phyloP scores from a whole-genome alignment of 64 coral and sea anemone genomes.

The Stichodactyla helianthus region DNA sequence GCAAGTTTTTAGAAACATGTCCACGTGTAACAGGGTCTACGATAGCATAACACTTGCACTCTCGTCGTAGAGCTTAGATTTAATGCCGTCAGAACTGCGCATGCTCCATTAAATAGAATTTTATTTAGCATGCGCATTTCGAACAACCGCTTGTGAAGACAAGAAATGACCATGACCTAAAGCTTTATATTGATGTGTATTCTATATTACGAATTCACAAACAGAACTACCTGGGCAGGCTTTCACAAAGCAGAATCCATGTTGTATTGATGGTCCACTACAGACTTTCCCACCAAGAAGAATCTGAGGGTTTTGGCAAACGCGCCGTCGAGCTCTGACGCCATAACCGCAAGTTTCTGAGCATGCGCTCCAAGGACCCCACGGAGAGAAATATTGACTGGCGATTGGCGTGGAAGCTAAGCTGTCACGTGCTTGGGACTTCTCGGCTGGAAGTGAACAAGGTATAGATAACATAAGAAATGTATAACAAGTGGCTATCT shows the following conservation, averaged over 20 bases:
- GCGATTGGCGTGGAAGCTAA: background rate
- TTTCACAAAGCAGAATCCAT: constrained; percentile 43
- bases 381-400: constrained; percentile 43
- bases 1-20: no score
- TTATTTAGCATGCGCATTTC: no score
- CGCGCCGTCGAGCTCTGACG: constrained; percentile 42
- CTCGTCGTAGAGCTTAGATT: no score
- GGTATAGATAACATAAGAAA: background rate
- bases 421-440: background rate
- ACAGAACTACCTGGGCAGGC: constrained; percentile 34
- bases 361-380: constrained; percentile 58
- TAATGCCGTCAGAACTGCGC: no score
- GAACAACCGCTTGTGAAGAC: no score
- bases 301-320: constrained; percentile 42
- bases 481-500: no score
- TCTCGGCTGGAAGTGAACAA: background rate
- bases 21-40: no score
- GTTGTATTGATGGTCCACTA: constrained; percentile 42
- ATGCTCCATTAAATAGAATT: no score
- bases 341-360: constrained; percentile 54
- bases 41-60: no score
- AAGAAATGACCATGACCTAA: no score
- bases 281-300: constrained; percentile 29
- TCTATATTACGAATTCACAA: background rate
- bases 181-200: background rate